Conservation (phyloP, 2,113 vertebrate genomes). For the Passer domesticus region DNA sequence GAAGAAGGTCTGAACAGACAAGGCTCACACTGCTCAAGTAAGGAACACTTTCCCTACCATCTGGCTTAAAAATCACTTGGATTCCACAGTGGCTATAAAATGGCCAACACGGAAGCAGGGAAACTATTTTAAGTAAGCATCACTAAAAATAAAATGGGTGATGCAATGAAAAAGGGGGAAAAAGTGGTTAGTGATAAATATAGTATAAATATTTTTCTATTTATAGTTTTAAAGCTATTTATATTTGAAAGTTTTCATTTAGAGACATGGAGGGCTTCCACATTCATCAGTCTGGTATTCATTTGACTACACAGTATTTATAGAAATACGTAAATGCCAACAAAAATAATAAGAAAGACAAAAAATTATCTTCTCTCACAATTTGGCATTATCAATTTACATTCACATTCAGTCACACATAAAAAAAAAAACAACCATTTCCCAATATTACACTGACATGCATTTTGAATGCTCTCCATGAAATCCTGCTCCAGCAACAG, state of each 20-base stretch:
- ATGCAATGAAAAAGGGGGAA: background rate
- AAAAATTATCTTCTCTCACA: background rate
- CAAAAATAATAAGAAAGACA: background rate
- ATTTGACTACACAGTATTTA: background rate
- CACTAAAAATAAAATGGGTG: slow-evolving; percentile 45
- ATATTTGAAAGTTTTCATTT: slow-evolving; percentile 18
- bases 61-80: background rate
- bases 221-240: slow-evolving; percentile 32
- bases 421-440: background rate
- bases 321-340: background rate
- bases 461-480: background rate
- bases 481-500: background rate
- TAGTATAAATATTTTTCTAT: background rate
- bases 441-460: background rate
- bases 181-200: slow-evolving; percentile 27
- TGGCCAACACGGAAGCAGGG: background rate
- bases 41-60: background rate
- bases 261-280: background rate
- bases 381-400: background rate
- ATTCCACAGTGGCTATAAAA: slow-evolving; percentile 5
- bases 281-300: background rate
- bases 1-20: background rate
- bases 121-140: slow-evolving; percentile 43
- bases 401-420: background rate
- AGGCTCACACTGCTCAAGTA: background rate